Conservation (phyloP, 2,113 vertebrate genomes). For the Acinonyx jubatus region DNA sequence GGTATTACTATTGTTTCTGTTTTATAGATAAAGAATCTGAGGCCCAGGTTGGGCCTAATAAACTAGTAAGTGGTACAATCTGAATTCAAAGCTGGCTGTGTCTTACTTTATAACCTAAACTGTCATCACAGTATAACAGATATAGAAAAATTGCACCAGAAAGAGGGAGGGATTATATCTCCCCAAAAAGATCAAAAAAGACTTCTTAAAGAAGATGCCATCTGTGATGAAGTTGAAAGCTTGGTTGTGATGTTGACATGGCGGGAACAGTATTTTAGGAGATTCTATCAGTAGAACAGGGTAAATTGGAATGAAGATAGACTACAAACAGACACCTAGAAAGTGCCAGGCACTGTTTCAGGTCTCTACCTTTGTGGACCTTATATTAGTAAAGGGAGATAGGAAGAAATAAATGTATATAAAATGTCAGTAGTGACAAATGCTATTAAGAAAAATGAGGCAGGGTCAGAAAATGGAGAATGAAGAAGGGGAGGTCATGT, state of each 20-base stretch:
- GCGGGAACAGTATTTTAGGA: neutral
- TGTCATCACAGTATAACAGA: neutral
- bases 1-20: neutral
- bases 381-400: neutral
- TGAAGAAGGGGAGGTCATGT: neutral
- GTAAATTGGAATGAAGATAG: neutral
- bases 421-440: neutral
- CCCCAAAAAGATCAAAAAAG: neutral
- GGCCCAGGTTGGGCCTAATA: neutral
- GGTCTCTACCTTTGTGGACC: neutral
- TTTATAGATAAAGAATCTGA: neutral
- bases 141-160: slow-evolving; percentile 3
- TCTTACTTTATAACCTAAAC: neutral
- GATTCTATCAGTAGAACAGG: neutral
- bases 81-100: neutral
- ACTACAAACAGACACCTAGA: neutral
- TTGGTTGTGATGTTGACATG: neutral
- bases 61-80: neutral
- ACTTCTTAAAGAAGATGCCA: neutral
- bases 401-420: neutral
- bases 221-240: neutral
- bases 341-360: neutral
- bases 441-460: neutral
- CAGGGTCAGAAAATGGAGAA: neutral
- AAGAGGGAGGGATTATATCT: neutral